Evolutionary conservation across 2,888 invertebrate species (phyloP), one percentile per base, ranked within the genome.

Genomic region (Harpalus rubripes): DNA sequence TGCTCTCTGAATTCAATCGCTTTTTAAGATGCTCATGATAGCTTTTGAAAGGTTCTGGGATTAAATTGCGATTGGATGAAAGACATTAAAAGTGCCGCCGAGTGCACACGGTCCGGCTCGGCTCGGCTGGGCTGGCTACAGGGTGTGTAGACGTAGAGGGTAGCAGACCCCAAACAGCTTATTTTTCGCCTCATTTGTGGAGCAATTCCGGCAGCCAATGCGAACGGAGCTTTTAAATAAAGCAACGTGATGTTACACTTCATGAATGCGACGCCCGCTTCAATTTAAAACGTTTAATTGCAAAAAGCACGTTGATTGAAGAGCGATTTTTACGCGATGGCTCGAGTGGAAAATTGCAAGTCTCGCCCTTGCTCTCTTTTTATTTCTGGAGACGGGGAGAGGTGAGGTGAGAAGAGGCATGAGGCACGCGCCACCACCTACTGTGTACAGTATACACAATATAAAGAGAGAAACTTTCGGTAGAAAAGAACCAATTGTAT

Each of bases 101-200:
- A 87, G 88, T 87, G 87, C 87, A 86, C 87, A 86, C 86, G 86
- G 87, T 32, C 39, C 15, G 68, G 32, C 68, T 15, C 10, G 39
- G 41, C 44, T 8, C 68, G 12, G 56, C 15, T 15, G 59, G 16
- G 59, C 16, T 59, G 59, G 59, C 15, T 10, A 18, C 18, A 52
- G 61, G 61, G 61, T 8, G 63, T 63, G 68, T 32, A 32, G 39
- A 32, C 32, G 68, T n/a, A 68, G 32, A 68, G 32, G 68, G 68
- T 32, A 39, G 32, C 61, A 52, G 76, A 78, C 76, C 84, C 80
- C 68, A 85, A 90, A 90, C 89, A 90, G 90, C 90, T 90, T 90
- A 91, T 91, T 91, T 91, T 90, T 90, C 90, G 91, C 90, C 90
- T 90, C 91, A 91, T 91, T 91, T 91, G 90, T 89, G 89, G 89